A percentile compares a stretch with the other conserved stretches of the same genome.
phyloP scores from a whole-genome alignment of 2,113 vertebrate species.

The Osmerus eperlanus region DNA sequence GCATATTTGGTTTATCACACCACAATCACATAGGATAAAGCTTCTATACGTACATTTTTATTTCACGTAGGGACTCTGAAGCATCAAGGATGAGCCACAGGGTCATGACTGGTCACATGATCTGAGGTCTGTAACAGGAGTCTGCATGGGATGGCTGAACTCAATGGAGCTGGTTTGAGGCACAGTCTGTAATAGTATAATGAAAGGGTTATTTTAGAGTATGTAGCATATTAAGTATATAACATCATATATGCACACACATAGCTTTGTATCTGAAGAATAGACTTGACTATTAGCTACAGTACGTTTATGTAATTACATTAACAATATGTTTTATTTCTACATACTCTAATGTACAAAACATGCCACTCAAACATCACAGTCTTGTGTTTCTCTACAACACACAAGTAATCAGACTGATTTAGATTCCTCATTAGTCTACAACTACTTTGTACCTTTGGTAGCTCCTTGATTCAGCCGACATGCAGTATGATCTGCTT shows the following conservation, averaged over 20 bases:
- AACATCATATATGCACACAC: too few species aligned
- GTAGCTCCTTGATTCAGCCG: conserved; percentile 78
- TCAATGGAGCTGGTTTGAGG: conserved; percentile 43
- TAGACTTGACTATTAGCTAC: too few species aligned
- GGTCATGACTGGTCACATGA: conserved; percentile 82
- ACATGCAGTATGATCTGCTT: conserved; percentile 90
- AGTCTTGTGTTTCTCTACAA: too few species aligned
- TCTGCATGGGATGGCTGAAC: conserved; percentile 93
- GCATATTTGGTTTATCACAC: too few species aligned
- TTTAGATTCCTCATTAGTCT: not conserved
- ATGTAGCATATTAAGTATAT: not conserved
- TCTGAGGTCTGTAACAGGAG: conserved; percentile 81
- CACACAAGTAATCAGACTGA: not conserved
- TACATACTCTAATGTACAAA: too few species aligned
- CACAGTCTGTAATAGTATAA: not conserved
- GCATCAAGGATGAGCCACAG: conserved; percentile 75
- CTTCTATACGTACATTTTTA: not conserved
- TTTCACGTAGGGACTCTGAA: conserved; percentile 15
- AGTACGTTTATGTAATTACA: too few species aligned
- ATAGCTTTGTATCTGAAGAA: too few species aligned
- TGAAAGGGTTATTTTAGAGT: not conserved
- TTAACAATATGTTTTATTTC: too few species aligned
- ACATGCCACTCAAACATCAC: too few species aligned
- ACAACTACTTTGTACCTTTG: not conserved
- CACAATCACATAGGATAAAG: too few species aligned